Conservation (phyloP, 2,888 invertebrate species). For the Aricia artaxerxes region DNA sequence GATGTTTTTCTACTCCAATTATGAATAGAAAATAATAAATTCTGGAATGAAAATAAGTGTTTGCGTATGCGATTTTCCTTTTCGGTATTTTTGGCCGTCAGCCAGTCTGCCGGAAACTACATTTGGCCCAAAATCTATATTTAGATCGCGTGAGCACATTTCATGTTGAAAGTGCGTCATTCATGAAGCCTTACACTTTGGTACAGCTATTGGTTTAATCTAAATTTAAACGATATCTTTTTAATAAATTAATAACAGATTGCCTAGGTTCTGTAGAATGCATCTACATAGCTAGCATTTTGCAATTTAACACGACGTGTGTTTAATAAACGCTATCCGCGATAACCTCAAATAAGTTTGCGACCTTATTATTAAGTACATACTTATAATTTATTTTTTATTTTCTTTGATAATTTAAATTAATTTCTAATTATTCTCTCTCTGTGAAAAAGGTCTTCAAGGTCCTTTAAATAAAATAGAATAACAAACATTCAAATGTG, state of each 20-base stretch:
- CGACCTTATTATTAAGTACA: background rate
- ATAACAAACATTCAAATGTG: too few species aligned
- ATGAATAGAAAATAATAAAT: background rate
- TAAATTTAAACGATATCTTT: too few species aligned
- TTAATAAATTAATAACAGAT: too few species aligned
- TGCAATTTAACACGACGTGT: background rate
- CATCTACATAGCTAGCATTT: too few species aligned
- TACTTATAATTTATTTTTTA: background rate
- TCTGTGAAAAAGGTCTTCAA: too few species aligned
- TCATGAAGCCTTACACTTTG: background rate
- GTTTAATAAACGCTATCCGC: background rate
- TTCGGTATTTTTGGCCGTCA: constrained; percentile 30
- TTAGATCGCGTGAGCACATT: background rate
- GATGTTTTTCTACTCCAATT: background rate
- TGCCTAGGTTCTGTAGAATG: too few species aligned
- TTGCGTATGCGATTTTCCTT: constrained; percentile 3
- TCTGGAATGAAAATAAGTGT: background rate
- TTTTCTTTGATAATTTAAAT: background rate
- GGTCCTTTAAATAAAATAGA: too few species aligned
- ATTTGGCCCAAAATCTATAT: constrained; percentile 23
- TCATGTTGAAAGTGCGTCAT: background rate
- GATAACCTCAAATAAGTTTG: background rate
- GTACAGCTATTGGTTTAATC: too few species aligned
- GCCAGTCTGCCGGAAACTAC: constrained; percentile 22
- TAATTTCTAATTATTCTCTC: too few species aligned